Evolutionary conservation across 1,140 invertebrate species (phyloP).

Genomic region (Orius laevigatus): DNA sequence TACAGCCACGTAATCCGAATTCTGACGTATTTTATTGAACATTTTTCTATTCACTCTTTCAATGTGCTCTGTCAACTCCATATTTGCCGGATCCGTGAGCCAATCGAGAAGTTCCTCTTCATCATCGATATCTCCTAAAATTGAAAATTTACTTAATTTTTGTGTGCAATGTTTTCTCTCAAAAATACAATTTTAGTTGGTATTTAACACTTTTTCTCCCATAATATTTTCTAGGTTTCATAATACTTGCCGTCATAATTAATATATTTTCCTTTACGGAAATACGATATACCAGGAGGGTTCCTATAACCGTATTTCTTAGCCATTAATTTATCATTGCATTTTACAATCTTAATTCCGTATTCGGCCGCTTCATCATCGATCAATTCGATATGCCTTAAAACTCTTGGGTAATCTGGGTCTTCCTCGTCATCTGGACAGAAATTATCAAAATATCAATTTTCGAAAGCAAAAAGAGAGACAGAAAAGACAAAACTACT

Average conservation of each 20-base stretch:
- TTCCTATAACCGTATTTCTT: slow-evolving; percentile 85
- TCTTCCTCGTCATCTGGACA: slow-evolving; percentile 66
- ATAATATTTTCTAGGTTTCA: not conserved
- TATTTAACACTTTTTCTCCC: slow-evolving; percentile 1
- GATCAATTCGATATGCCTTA: slow-evolving; percentile 74
- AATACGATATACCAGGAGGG: slow-evolving; percentile 79
- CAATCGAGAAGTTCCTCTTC: slow-evolving; percentile 88
- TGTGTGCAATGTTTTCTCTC: not conserved
- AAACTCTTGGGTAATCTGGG: slow-evolving; percentile 53
- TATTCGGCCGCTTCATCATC: slow-evolving; percentile 83
- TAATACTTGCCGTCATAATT: slow-evolving; percentile 61
- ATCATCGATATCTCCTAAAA: slow-evolving; percentile 62
- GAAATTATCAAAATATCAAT: slow-evolving; percentile 2
- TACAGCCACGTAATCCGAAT: slow-evolving; percentile 81
- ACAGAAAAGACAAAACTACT: slow-evolving; percentile 31
- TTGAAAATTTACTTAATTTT: slow-evolving; percentile 2
- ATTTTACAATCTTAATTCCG: slow-evolving; percentile 82
- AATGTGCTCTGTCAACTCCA: slow-evolving; percentile 86
- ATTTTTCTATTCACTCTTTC: slow-evolving; percentile 85
- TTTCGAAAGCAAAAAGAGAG: slow-evolving; percentile 4
- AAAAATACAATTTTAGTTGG: not conserved
- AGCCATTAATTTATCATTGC: slow-evolving; percentile 76
- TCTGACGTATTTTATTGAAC: slow-evolving; percentile 80
- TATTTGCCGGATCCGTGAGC: slow-evolving; percentile 83
- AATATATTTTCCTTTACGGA: slow-evolving; percentile 75